Evolutionary conservation across 2,113 vertebrate species (phyloP), one percentile per base, ranked within the genome.

Genomic region (Pterocles gutturalis): DNA sequence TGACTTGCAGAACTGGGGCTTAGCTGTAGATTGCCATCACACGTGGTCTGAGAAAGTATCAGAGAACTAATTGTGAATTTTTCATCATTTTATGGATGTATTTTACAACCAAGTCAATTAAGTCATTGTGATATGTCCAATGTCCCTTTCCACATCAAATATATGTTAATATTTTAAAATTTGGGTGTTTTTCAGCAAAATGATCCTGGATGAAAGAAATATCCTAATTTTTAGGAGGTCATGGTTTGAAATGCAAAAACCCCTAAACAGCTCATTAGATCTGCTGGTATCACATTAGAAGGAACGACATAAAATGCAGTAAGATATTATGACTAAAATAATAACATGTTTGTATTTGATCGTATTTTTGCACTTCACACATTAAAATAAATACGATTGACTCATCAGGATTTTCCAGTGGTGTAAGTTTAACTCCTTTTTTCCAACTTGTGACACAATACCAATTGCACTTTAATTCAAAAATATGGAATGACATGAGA

Each of bases 181-280:
- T 45, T 76, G 61, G 31, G 17, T 83, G 24, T 41, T 89, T 95
- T 96, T 82, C 57, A 87, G 57, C 16, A 73, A 87, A 91, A 93
- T 77, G 22, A 72, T 83, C 36, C 41, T 49, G 69, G 80, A 92
- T 80, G 53, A 95, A 96, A 91, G 61, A 91, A 87, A 82, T 41
- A 84, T 12, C 57, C 15, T 88, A 51, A 91, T 96, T 96, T 94
- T 92, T 77, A 95, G 84, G 70, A 94, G 41, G 49, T 79, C 46
- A 31, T 48, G 57, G 54, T 96, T 97, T 97, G 95, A 97, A 95
- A 93, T 95, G 83, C 81, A 91, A 97, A 97, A 94, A 93, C 22
- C 0, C 11, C 46, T 76, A 83, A 96, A 91, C 45, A 89, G 65
- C 80, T 94, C 81, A 92, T 96, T 90, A 95, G 83, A 83, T 84